Base-by-base conservation (phyloP, 2,797 vertebrate species). In the Lindbergichthys nudifrons region DNA sequence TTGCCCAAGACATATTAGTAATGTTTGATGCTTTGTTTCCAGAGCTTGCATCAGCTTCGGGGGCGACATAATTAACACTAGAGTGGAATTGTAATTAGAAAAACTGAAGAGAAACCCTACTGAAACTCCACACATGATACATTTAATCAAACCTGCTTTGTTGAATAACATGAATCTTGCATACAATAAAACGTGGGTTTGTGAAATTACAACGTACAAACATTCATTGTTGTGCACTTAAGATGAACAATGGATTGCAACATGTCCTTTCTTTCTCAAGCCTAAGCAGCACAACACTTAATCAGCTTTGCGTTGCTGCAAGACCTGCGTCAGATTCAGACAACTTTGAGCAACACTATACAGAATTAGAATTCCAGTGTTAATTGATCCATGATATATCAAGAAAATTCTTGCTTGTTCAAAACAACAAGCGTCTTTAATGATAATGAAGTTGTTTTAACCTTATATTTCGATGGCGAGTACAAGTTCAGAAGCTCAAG, bases 281-380 rank as follows among this genome's bases (percentile, higher is more conserved):
- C 73, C 78, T 84, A 82, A 65, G 43, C 48, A 30, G 26, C 63
- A 36, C 75, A 47, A 15, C 45, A 15, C 61, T 80, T 92, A 92
- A 94, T 87, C 84, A 73, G 91, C 85, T 92, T 92, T 82, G 63
- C 60, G 12, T 13, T 60, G 54, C 45, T 76, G 51, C 75, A 65
- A 79, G 61, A 76, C 57, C 52, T 53, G 69, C 19, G 5, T 66
- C 69, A 71, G 59, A 65, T 51, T 75, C 30, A 19, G 50, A 65
- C 32, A 36, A 9, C 32, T 36, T 36, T 36, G 32, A 36, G 32
- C 32, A 36, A 36, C 65, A 75, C 66, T 70, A 69, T 57, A 30
- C 73, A 46, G 56, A 53, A 60, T 53, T 73, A 58, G 16, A 16
- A 30, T 43, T 67, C 14, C 48, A 65, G 16, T 1, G 2, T 36